Evolutionary conservation across 2,797 vertebrate genomes (phyloP), one percentile per base, ranked within the genome.

Genomic region (Gymnothorax reevesii): DNA sequence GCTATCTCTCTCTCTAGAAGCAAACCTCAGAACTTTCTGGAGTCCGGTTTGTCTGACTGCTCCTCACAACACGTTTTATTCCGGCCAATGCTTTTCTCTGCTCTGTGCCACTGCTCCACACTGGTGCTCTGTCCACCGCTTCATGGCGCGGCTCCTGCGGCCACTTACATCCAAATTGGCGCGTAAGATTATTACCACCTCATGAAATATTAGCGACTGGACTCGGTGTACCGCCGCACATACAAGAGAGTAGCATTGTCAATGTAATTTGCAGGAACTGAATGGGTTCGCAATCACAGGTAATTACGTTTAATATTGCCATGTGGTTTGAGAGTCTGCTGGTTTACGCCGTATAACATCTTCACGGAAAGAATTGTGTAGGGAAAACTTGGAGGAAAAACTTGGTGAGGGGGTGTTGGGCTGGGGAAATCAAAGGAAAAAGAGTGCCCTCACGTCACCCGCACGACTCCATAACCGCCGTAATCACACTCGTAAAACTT

Each of bases 401-500:
- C 7, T 42, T 71, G 57, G 57, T 57, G 9, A 17, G 42, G 59
- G 22, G 55, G 49, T 17, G 79, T n/a, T 12, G 52, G 6, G 49
- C 42, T 22, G 49, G 15, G 15, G 79, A 79, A 79, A 22, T 73
- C 77, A 77, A 42, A 6, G 8, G 55, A 86, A 17, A 49, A 64
- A 60, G 82, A 82, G 75, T 88, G 84, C 27, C 54, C 79, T 85
- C 87, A 75, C 83, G 20, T 75, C n/a, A 83, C 52, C 69, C 13
- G 57, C 69, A 49, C 17, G 52, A 62, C 86, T 33, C 71, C 22
- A 33, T 84, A 77, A 77, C 57, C 83, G 17, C 17, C n/a, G 71
- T 84, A 77, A 84, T 84, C 57, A 87, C 82, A 52, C 55, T 87
- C 86, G 7, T 87, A 87, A 87, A 87, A 54, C 86, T 77, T 64